Evolutionary conservation across 2,797 vertebrate genomes (phyloP).

Genomic region (Sitta carolinensis): DNA sequence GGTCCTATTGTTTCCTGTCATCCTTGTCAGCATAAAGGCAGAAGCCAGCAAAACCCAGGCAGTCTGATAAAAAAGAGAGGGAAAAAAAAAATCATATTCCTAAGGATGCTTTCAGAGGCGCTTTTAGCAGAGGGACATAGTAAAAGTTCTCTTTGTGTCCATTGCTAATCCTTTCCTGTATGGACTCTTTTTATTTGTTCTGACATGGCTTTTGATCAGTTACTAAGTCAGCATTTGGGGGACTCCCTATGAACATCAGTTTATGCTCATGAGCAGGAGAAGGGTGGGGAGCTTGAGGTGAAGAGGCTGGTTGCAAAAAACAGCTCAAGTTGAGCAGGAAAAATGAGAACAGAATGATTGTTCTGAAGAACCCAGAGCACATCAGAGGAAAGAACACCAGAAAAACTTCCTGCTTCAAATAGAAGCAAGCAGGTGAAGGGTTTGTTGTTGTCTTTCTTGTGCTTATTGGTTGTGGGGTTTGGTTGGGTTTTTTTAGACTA

Average conservation of each 20-base stretch:
- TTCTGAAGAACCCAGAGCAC: background rate
- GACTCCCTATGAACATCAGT: background rate
- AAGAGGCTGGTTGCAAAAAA: background rate
- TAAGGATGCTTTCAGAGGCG: background rate
- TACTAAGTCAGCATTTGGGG: background rate
- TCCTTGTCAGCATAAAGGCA: constrained; percentile 21
- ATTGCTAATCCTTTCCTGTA: background rate
- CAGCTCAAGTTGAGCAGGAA: background rate
- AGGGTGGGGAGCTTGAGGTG: background rate
- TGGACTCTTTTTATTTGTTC: background rate
- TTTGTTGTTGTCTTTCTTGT: background rate
- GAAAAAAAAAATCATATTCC: background rate
- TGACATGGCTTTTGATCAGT: background rate
- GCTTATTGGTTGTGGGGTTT: background rate
- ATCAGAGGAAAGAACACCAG: background rate
- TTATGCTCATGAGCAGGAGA: background rate
- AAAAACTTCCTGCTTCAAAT: background rate
- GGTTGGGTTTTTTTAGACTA: background rate
- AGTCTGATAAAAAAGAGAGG: background rate
- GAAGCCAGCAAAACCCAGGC: background rate
- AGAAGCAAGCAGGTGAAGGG: background rate
- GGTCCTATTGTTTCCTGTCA: constrained; percentile 37
- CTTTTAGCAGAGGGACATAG: background rate
- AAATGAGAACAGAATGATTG: background rate
- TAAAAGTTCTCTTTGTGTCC: background rate